phyloP scores from a whole-genome alignment of 2,888 invertebrate genomes.

The Axea sp. region DNA sequence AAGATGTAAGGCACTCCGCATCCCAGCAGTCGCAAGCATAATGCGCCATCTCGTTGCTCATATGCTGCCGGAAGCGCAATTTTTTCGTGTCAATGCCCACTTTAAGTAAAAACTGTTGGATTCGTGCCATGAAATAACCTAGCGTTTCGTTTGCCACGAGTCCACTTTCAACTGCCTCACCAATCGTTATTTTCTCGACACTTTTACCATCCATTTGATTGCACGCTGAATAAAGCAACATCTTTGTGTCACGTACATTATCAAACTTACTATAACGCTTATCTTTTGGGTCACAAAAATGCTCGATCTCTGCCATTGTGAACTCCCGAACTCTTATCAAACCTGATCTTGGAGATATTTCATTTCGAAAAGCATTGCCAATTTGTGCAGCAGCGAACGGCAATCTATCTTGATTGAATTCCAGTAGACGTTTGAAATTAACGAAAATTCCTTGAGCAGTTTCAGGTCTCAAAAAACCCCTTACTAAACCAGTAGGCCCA shows the following conservation, averaged over 20 bases:
- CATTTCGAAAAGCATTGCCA: constrained; percentile 98
- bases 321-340: constrained; percentile 97
- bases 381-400: constrained; percentile 99
- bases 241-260: constrained; percentile 85
- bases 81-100: constrained; percentile 92
- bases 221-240: constrained; percentile 95
- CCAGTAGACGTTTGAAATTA: constrained; percentile 97
- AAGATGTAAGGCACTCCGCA: constrained; percentile 96
- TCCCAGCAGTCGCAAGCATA: constrained; percentile 99
- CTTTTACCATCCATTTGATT: constrained; percentile 98
- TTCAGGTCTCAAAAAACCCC: constrained; percentile 98
- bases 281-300: constrained; percentile 95
- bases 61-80: constrained; percentile 97
- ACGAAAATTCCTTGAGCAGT: constrained; percentile 99
- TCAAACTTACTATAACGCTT: constrained; percentile 96
- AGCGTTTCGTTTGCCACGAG: constrained; percentile 98
- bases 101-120: constrained; percentile 91
- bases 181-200: constrained; percentile 88
- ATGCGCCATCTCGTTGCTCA: constrained; percentile 99
- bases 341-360: constrained; percentile 97
- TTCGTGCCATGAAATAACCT: constrained; percentile 98
- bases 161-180: constrained; percentile 90
- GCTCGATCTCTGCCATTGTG: constrained; percentile 99
- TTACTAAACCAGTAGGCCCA: constrained; percentile 96
- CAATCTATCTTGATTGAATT: constrained; percentile 96